Conservation (phyloP, 1,140 invertebrate species). For the Habropoda laboriosa region DNA sequence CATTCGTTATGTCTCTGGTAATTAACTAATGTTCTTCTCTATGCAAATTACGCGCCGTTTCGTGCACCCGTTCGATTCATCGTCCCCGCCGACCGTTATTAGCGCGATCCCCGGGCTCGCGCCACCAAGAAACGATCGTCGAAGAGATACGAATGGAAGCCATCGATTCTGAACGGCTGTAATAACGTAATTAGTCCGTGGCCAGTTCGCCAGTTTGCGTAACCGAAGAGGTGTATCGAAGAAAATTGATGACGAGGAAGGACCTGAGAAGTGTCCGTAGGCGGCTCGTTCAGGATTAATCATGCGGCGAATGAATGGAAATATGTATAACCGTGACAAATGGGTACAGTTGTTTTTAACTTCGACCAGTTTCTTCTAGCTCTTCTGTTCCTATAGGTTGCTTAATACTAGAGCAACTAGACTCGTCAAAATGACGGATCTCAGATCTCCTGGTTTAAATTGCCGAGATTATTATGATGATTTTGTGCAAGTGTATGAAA, state of each 20-base stretch:
- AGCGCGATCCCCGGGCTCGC: constrained; percentile 39
- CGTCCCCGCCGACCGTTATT: constrained; percentile 36
- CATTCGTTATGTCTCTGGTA: constrained; percentile 79
- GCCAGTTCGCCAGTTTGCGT: constrained; percentile 59
- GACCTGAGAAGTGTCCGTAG: background rate
- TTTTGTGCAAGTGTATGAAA: too few relatives aligned
- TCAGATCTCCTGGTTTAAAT: too few relatives aligned
- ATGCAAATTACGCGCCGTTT: constrained; percentile 75
- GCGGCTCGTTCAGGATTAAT: constrained; percentile 5
- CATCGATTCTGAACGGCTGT: constrained; percentile 25
- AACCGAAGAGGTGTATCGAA: constrained; percentile 28
- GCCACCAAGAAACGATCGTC: constrained; percentile 36
- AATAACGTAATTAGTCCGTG: constrained; percentile 47
- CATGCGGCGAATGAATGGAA: constrained; percentile 7
- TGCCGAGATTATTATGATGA: too few relatives aligned
- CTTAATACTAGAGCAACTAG: too few relatives aligned
- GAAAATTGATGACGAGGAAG: constrained; percentile 35
- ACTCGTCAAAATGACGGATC: too few relatives aligned
- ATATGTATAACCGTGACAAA: constrained; percentile 2
- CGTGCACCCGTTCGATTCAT: constrained; percentile 53
- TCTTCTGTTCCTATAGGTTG: background rate
- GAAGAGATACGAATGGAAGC: constrained; percentile 32
- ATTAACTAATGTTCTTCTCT: constrained; percentile 82
- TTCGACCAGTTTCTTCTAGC: background rate
- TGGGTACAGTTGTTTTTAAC: background rate